Conservation (phyloP, 2,888 invertebrate genomes). For the Selenia dentaria region DNA sequence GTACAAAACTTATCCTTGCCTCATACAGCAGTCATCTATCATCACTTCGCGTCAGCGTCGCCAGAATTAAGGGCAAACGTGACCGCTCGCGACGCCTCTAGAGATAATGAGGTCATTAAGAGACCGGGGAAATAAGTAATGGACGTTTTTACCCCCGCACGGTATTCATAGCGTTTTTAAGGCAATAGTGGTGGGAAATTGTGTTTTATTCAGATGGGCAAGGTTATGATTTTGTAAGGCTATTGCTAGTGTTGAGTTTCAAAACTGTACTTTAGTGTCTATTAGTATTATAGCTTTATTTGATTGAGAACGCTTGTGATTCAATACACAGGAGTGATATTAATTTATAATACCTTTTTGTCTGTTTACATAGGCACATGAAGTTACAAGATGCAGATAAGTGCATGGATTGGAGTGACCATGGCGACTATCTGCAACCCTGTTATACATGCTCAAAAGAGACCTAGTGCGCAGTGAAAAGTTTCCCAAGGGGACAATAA, state of each 20-base stretch:
- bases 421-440: no score
- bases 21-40: constrained; percentile 56
- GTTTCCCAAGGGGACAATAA: no score
- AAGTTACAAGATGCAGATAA: no score
- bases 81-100: constrained; percentile 52
- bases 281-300: no score
- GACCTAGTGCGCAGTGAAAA: no score
- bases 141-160: constrained; percentile 58
- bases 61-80: constrained; percentile 64
- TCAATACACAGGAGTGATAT: no score
- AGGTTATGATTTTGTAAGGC: neutral
- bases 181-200: constrained; percentile 21
- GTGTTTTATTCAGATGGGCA: constrained; percentile 15
- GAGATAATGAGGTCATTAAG: constrained; percentile 79
- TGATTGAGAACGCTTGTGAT: no score
- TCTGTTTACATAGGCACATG: no score
- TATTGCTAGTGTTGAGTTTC: neutral
- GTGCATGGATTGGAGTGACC: no score
- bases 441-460: no score
- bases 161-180: constrained; percentile 49
- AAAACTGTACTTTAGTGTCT: no score
- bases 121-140: constrained; percentile 65
- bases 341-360: no score
- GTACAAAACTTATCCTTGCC: constrained; percentile 32
- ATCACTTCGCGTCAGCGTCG: constrained; percentile 56